Evolutionary conservation across 2,113 vertebrate species (phyloP), one percentile per base, ranked within the genome.

Genomic region (Myodes glareolus): DNA sequence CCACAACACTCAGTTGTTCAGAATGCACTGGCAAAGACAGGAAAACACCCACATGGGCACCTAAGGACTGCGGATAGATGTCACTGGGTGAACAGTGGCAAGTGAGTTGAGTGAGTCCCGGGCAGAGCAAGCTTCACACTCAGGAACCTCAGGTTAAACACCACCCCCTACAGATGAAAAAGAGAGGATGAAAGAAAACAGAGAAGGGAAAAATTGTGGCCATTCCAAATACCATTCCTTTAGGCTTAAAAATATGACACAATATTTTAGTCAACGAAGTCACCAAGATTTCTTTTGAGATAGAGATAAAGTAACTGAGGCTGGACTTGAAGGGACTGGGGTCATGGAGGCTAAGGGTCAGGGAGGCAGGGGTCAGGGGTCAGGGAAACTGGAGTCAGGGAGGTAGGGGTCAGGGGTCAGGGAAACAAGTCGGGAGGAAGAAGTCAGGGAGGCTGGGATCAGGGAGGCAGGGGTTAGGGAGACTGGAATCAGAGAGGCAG

Each of bases 401-500:
- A 10, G 13, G 23, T n/a, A 5, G 50, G 39, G 55, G 8, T 14
- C 31, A 68, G 61, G 25, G 8, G 52, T n/a, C 27, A 31, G 11
- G 39, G 27, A 47, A 47, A 47, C 45, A 6, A 47, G 50, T 58
- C 5, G 14, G 27, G 31, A 39, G 31, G 10, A 29, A 3, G 31
- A 2, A 23, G 25, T 29, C 36, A 63, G 23, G 58, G 7, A 63
- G 65, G 65, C 67, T 7, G 47, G 33, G 27, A n/a, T 21, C 33
- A 52, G 33, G 8, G 29, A 19, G 16, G 9, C 5, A 0, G 55
- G 36, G 13, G 13, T 42, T n/a, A 61, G 14, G 58, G 9, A 42
- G 10, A 3, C 78, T 3, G 10, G 17, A 0, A 17, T 52, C 31
- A 55, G 50, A 1, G 9, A 78, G 14, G 13, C 45, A 1, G 45